Conservation (phyloP, 37 sponge, comb jelly and placozoan species). For the Crambe crambe region DNA sequence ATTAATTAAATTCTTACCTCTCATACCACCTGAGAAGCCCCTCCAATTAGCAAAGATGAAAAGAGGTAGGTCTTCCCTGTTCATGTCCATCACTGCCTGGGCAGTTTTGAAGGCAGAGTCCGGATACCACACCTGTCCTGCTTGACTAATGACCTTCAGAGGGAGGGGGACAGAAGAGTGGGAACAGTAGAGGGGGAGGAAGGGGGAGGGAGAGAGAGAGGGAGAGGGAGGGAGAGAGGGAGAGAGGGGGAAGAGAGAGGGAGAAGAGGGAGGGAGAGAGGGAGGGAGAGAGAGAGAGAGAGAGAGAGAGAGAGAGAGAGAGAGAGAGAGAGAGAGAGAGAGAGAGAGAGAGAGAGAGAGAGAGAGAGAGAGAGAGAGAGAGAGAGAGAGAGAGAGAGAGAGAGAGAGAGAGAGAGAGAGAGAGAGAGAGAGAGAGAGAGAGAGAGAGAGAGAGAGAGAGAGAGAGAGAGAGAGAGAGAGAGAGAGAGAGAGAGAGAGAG, state of each 20-base stretch:
- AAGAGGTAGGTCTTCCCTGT: slow-evolving; percentile 90
- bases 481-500: not conserved
- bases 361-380: not conserved
- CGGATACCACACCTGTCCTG: slow-evolving; percentile 99
- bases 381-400: not conserved
- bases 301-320: not conserved
- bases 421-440: not conserved
- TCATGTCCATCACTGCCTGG: slow-evolving; percentile 92
- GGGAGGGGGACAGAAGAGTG: not conserved
- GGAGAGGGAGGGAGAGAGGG: not conserved
- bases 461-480: not conserved
- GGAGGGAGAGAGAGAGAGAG: not conserved
- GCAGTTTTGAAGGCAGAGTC: slow-evolving; percentile 99
- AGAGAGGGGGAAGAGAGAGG: not conserved
- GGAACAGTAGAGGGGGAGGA: not conserved
- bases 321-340: not conserved
- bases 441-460: not conserved
- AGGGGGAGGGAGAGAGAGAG: not conserved
- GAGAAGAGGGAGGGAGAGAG: not conserved
- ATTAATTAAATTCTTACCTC: slow-evolving; percentile 68
- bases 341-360: not conserved
- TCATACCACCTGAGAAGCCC: slow-evolving; percentile 98
- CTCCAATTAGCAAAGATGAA: slow-evolving; percentile 99
- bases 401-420: no score
- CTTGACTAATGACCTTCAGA: slow-evolving; percentile 78